phyloP scores from a whole-genome alignment of 2,113 vertebrate species.

The Mirza zaza region DNA sequence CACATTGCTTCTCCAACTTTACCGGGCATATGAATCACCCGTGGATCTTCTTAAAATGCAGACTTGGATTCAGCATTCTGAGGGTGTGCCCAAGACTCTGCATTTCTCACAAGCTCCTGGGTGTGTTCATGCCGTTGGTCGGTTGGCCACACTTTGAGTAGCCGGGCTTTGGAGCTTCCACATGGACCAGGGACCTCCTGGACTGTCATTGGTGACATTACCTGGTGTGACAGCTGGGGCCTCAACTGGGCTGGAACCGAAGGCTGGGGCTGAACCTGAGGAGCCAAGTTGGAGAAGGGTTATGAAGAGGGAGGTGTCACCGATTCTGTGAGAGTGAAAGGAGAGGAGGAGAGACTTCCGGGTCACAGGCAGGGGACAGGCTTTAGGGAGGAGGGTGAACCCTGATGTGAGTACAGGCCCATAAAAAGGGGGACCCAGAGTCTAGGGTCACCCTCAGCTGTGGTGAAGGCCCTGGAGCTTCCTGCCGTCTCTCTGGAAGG shows the following conservation, averaged over 20 bases:
- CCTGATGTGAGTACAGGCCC: neutral
- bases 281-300: conserved; percentile 14
- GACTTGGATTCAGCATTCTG: neutral
- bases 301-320: neutral
- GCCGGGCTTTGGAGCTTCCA: neutral
- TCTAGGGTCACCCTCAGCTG: neutral
- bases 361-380: neutral
- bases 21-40: neutral
- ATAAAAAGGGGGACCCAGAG: neutral
- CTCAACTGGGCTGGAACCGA: neutral
- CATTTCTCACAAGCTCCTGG: neutral
- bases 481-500: neutral
- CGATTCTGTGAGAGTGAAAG: neutral
- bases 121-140: no score
- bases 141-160: neutral
- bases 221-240: neutral
- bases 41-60: neutral
- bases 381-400: neutral
- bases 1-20: neutral
- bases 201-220: neutral
- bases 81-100: neutral
- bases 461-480: neutral
- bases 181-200: neutral
- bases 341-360: neutral
- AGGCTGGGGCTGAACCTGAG: neutral